Base-by-base conservation (phyloP, 2,888 invertebrate genomes). In the Glaucopsyche alexis region DNA sequence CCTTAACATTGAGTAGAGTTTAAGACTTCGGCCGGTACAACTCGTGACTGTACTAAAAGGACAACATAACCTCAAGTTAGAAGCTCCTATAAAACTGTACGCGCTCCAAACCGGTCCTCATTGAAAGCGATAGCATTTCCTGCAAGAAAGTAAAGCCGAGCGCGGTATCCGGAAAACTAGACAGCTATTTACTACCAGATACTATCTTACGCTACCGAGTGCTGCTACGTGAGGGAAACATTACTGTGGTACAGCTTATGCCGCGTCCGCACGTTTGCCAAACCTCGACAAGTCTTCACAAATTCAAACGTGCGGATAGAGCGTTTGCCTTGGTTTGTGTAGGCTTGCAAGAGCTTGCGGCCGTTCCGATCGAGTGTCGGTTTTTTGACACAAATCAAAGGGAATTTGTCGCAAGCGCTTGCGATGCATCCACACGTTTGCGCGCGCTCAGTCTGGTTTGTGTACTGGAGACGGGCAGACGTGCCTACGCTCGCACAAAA, bases 61-160 rank as follows among this genome's bases (percentile, higher is more conserved):
- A 60, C 29, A 60, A 60, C 60, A 9, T 13, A 60, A 38, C 38
- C 75, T 79, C 76, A 78, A 79, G 29, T 38, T 77, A 80, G 78
- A 78, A 80, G 83, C 82, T 82, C 80, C 81, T 80, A 82, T 79
- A 81, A 77, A 81, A 42, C 42, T 42, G 29, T 29, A 81, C 81
- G 80, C 81, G 80, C 83, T 82, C 80, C 78, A 80, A 87, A 92
- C 92, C 93, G 93, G 91, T 91, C 90, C 83, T 84, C 83, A 83
- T 88, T 85, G 93, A 93, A 92, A 93, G 93, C 87, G 93, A 93
- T 85, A 91, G 85, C 88, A 89, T 88, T 92, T 91, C 91, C 91
- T 91, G 88, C 87, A 91, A 87, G 93, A 92, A 92, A 93, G 92
- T 93, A 92, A 91, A 91, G 90, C 87, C 83, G 81, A 84, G 84